Conservation (phyloP, 2,888 invertebrate species). For the Stenurella melanura region DNA sequence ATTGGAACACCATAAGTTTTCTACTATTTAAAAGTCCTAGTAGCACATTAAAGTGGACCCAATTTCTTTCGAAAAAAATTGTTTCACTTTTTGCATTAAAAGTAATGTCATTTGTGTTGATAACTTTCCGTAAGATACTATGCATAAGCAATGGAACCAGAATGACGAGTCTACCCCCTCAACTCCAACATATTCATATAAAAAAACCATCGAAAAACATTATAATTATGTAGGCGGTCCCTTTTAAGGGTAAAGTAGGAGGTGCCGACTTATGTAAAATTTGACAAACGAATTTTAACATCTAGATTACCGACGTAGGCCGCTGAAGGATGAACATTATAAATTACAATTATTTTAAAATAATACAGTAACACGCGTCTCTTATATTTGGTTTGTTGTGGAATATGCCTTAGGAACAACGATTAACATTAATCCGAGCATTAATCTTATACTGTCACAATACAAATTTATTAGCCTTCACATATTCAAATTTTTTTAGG, state of each 20-base stretch:
- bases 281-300: constrained; percentile 3
- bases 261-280: constrained; percentile 7
- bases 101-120: too few species aligned
- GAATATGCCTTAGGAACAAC: background rate
- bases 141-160: too few species aligned
- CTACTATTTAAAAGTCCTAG: too few species aligned
- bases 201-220: background rate
- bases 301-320: background rate
- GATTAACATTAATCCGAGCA: background rate
- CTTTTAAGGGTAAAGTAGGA: constrained; percentile 7
- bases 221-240: background rate
- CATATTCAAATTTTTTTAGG: background rate
- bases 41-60: too few species aligned
- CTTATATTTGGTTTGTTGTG: constrained; percentile 1
- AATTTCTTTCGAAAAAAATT: too few species aligned
- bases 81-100: too few species aligned
- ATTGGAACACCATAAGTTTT: too few species aligned
- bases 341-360: background rate
- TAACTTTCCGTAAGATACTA: too few species aligned
- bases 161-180: background rate
- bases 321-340: background rate
- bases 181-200: background rate
- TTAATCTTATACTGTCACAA: background rate
- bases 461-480: background rate
- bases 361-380: background rate